These are phyloP conservation scores for Limenitis camilla DNA, from an alignment of 2,888 invertebrate genomes.

Conservation along the genomic window DNA sequence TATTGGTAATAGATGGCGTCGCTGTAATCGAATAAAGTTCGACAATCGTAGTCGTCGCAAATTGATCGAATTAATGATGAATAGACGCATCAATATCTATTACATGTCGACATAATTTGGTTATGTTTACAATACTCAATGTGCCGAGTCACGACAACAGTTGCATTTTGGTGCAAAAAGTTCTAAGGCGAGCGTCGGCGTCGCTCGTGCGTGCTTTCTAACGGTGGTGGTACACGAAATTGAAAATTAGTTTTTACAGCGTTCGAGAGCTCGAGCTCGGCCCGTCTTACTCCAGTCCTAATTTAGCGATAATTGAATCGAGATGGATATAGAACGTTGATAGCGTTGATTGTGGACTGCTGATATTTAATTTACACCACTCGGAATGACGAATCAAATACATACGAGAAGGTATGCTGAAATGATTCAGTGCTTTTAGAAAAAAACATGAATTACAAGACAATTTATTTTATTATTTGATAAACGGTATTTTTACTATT, in stretches of 20 bases:
- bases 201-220: conserved; percentile 57
- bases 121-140: conserved; percentile 57
- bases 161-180: conserved; percentile 67
- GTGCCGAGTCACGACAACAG: conserved; percentile 54
- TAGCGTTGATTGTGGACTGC: conserved; percentile 19
- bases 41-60: conserved; percentile 40
- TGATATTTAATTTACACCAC: conserved; percentile 23
- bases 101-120: conserved; percentile 56
- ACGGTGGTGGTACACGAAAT: conserved; percentile 61
- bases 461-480: background rate
- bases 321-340: conserved; percentile 35
- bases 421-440: conserved; percentile 5
- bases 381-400: conserved; percentile 13
- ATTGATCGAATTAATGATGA: conserved; percentile 49
- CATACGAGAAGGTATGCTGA: conserved; percentile 17
- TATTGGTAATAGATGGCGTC: conserved; percentile 37
- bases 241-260: conserved; percentile 55
- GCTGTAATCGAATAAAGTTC: conserved; percentile 34
- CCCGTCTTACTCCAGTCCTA: conserved; percentile 48
- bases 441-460: background rate
- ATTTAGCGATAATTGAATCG: conserved; percentile 56
- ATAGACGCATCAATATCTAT: conserved; percentile 42
- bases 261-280: conserved; percentile 42
- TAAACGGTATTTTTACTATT: background rate
- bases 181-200: conserved; percentile 36